Base-by-base conservation (phyloP, 2,888 invertebrate species). In the Polylopha cassiicola region DNA sequence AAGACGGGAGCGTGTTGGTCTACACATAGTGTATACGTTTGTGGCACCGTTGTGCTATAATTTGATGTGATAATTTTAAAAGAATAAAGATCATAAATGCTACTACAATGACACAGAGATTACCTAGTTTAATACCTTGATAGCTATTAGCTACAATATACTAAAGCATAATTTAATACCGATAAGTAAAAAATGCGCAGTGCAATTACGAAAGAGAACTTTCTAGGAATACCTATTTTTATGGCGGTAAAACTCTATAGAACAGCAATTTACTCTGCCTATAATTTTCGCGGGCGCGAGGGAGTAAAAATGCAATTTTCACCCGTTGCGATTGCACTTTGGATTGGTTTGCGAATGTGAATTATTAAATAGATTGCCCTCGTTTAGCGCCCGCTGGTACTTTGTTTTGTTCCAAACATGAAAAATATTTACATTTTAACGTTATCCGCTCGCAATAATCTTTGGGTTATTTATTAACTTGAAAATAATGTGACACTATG, bases 261-360 rank as follows among this genome's bases (percentile, higher is more conserved):
- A 55, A 54, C 54, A 50, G 61, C 61, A 64, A 63, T 70, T 72
- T 69, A 62, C 62, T 59, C 51, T 50, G 38, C 57, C 64, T 70
- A 70, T 74, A 73, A 74, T 73, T 71, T 73, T 65, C 57, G 53
- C 51, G 51, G 56, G 55, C 56, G 52, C 53, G 24, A 37, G 62
- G 53, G 57, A 66, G 69, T 73, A 75, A 76, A 75, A 77, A 76
- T 71, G 71, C 70, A 73, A 73, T 76, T 73, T 69, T 65, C 63
- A 50, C 51, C 47, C 54, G 59, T 53, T 55, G 61, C 66, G 69
- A 73, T 72, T 70, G 72, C 66, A 61, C 59, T 68, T 65, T 60
- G 64, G 55, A 66, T 66, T 65, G 60, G 52, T 53, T 55, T 54
- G 50, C 62, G 52, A 66, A 65, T 58, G 53, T 70, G 64, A 72